A percentile compares a stretch with the other conserved stretches of the same genome.
These are phyloP conservation scores for Anarrhichthys ocellatus DNA, from an alignment of 2,113 vertebrate species.

Conservation along the genomic window DNA sequence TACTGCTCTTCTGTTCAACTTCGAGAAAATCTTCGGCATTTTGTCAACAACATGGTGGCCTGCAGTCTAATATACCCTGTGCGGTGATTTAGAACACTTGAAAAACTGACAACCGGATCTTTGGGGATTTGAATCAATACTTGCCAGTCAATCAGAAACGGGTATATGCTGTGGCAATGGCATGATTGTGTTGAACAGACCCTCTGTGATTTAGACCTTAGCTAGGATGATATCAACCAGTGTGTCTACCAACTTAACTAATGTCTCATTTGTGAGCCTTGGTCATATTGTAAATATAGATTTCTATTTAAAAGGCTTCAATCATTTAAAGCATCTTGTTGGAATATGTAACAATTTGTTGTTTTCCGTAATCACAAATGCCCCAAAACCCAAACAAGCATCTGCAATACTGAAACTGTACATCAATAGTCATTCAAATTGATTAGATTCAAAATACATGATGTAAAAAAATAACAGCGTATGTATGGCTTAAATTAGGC, in stretches of 20 bases:
- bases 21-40: background rate
- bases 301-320: background rate
- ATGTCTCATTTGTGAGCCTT: background rate
- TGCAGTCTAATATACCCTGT: background rate
- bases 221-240: background rate
- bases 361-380: background rate
- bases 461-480: background rate
- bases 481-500: background rate
- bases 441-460: background rate
- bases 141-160: background rate
- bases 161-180: background rate
- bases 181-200: background rate
- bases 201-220: too few relatives aligned
- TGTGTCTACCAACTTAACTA: background rate
- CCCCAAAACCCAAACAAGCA: background rate
- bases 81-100: background rate
- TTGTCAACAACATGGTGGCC: background rate
- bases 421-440: slow-evolving; percentile 10
- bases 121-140: background rate
- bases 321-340: background rate
- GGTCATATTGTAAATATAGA: background rate
- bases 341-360: background rate
- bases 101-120: background rate
- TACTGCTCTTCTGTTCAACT: background rate
- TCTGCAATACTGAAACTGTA: background rate